These are phyloP conservation scores for Epinephelus coioides DNA, from an alignment of 2,797 vertebrate genomes.

Conservation along the genomic window DNA sequence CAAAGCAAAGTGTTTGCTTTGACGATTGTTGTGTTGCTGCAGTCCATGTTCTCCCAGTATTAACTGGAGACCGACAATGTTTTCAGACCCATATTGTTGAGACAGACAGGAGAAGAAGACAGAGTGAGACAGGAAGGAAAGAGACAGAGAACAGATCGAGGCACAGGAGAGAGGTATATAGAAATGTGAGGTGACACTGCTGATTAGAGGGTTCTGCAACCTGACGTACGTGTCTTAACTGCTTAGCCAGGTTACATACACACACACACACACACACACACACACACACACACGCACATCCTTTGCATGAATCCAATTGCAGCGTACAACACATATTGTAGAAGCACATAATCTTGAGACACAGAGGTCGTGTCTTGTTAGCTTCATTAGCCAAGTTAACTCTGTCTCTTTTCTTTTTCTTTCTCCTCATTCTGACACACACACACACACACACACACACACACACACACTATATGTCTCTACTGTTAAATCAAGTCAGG, in stretches of 20 bases:
- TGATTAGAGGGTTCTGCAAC: constrained; percentile 32
- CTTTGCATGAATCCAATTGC: constrained; percentile 3
- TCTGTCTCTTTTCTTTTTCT: constrained; percentile 4
- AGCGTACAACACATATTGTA: neutral
- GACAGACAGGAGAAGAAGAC: neutral
- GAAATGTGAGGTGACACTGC: constrained; percentile 40
- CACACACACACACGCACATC: neutral
- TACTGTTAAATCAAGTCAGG: constrained; percentile 30
- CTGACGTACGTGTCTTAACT: constrained; percentile 16
- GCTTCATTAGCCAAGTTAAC: constrained; percentile 42
- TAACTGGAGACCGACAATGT: too few relatives aligned
- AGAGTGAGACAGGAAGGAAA: neutral
- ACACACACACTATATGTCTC: constrained; percentile 3
- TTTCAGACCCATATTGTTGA: too few relatives aligned
- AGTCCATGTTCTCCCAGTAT: too few relatives aligned
- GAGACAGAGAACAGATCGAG: neutral
- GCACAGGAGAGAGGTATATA: neutral
- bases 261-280: neutral
- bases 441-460: constrained; percentile 1
- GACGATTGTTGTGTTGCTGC: neutral
- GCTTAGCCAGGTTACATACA: constrained; percentile 12
- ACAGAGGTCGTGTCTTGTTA: constrained; percentile 40
- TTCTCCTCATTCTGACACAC: neutral
- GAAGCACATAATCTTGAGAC: neutral
- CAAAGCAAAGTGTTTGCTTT: neutral